phyloP scores from a whole-genome alignment of 2,888 invertebrate genomes.

The Philereme transversata region DNA sequence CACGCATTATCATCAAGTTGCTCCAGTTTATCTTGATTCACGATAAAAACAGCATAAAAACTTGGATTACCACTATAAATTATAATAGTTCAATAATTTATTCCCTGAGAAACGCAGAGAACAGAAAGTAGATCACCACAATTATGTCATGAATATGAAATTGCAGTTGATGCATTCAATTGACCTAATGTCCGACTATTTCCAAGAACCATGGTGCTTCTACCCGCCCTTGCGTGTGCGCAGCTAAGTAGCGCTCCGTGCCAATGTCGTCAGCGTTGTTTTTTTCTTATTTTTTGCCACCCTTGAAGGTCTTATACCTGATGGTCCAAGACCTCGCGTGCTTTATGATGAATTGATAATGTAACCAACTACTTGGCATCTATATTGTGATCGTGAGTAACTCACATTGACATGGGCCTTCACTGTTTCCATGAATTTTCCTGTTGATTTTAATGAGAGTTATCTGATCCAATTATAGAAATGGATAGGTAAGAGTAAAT shows the following conservation, averaged over 20 bases:
- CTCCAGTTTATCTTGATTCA: conserved; percentile 1
- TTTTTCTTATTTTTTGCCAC: conserved; percentile 63
- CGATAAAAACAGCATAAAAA: conserved; percentile 4
- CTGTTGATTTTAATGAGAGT: conserved; percentile 13
- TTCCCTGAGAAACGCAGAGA: conserved; percentile 12
- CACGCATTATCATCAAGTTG: not conserved
- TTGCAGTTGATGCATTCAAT: conserved; percentile 30
- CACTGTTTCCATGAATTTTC: conserved; percentile 28
- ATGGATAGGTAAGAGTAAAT: not conserved
- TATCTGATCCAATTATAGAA: conserved; percentile 4
- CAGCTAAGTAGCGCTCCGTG: conserved; percentile 65
- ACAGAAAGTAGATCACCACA: conserved; percentile 28
- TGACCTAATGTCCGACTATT: conserved; percentile 40
- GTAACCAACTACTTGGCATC: conserved; percentile 48
- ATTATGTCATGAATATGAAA: conserved; percentile 31
- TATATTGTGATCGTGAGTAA: conserved; percentile 22
- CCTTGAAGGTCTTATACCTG: conserved; percentile 72
- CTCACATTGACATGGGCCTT: conserved; percentile 26
- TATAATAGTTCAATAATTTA: conserved; percentile 16
- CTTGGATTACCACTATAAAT: conserved; percentile 3
- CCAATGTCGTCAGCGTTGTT: conserved; percentile 73
- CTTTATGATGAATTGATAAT: conserved; percentile 51
- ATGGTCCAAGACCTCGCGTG: conserved; percentile 72
- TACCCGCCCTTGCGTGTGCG: conserved; percentile 77
- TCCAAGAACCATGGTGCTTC: conserved; percentile 45